phyloP scores from a whole-genome alignment of 2,113 vertebrate species.

The Todiramphus saurophagus region DNA sequence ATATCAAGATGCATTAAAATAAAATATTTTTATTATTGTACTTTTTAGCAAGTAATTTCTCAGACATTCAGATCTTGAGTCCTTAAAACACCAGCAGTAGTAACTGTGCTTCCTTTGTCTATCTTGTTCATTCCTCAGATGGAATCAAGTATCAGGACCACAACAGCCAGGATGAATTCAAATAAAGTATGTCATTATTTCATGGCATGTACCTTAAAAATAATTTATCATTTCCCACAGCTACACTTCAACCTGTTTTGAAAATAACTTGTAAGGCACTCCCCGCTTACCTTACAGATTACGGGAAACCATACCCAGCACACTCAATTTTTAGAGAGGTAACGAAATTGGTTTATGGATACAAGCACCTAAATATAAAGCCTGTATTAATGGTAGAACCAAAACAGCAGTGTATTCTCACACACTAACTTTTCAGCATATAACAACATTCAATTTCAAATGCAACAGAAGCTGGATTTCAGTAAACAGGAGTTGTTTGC shows the following conservation, averaged over 20 bases:
- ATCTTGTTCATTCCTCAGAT: neutral
- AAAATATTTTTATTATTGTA: neutral
- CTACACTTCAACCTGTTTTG: neutral
- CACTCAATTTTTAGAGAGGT: neutral
- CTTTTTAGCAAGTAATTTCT: neutral
- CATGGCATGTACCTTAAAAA: neutral
- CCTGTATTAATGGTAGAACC: neutral
- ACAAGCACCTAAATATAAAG: neutral
- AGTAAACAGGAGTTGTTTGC: neutral
- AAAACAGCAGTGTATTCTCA: neutral
- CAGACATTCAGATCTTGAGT: neutral
- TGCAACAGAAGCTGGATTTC: neutral
- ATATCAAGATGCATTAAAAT: neutral
- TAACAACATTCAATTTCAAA: neutral
- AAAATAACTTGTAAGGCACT: neutral
- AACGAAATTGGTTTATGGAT: neutral
- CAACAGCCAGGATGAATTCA: neutral
- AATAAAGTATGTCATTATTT: neutral
- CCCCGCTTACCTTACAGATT: neutral
- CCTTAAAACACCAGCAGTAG: neutral
- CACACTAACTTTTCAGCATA: neutral
- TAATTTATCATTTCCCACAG: neutral
- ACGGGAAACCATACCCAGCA: neutral
- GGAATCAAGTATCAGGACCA: neutral
- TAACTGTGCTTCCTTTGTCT: neutral